Conservation (phyloP, 1,140 invertebrate genomes). For the Metaphire vulgaris region DNA sequence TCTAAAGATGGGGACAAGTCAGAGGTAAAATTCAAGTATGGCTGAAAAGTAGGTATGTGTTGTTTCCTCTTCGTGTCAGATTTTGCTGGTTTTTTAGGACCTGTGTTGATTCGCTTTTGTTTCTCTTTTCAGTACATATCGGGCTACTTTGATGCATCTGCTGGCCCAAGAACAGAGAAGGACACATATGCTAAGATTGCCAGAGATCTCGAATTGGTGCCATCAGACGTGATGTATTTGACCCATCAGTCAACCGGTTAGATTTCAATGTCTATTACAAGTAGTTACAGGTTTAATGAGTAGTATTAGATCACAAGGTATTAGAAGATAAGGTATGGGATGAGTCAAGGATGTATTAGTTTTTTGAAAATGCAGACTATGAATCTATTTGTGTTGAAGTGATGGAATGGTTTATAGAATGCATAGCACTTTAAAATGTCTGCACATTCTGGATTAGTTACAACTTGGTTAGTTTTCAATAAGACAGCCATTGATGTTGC, state of each 20-base stretch:
- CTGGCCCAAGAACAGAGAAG: constrained; percentile 65
- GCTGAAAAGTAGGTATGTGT: not conserved
- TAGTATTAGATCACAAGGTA: too few relatives aligned
- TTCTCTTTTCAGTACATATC: constrained; percentile 58
- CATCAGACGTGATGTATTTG: constrained; percentile 70
- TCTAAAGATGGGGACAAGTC: constrained; percentile 68
- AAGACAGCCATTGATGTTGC: too few relatives aligned
- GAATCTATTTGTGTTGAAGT: too few relatives aligned
- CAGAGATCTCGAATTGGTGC: constrained; percentile 58
- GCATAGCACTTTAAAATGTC: too few relatives aligned
- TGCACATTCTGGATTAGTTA: too few relatives aligned
- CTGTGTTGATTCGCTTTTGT: not conserved
- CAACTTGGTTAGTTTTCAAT: too few relatives aligned
- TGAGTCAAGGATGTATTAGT: too few relatives aligned
- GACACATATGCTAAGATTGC: constrained; percentile 61
- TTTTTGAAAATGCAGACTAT: too few relatives aligned
- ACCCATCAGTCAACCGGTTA: constrained; percentile 79
- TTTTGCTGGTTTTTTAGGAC: constrained; percentile 5
- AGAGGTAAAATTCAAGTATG: constrained; percentile 52
- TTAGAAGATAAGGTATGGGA: too few relatives aligned
- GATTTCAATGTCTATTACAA: too few relatives aligned
- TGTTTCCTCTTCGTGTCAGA: not conserved
- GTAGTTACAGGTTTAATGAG: too few relatives aligned
- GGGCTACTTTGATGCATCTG: constrained; percentile 77
- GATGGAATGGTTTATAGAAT: too few relatives aligned